Percentiles rank a stretch among this genome's conserved stretches.
Conservation (phyloP, 2,113 vertebrate genomes). For the Leiothrix lutea region DNA sequence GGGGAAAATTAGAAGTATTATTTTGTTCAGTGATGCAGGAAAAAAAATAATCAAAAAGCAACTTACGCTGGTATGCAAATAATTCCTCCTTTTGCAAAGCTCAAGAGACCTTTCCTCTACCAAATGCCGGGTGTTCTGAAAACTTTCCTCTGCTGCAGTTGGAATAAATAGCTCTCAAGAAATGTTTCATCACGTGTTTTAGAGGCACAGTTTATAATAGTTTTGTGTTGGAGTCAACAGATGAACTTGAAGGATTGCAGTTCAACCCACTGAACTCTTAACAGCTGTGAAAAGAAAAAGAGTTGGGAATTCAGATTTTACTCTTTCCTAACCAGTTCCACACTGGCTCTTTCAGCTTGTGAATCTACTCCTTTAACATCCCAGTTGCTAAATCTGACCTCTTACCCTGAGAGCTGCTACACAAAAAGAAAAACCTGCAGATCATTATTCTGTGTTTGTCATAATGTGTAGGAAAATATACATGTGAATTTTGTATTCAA, state of each 20-base stretch:
- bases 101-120: constrained; percentile 38
- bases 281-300: constrained; percentile 69
- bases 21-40: not conserved
- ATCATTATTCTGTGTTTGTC: not conserved
- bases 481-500: not conserved
- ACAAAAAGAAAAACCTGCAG: not conserved
- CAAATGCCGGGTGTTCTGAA: constrained; percentile 66
- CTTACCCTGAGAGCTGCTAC: not conserved
- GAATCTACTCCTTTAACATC: not conserved
- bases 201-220: constrained; percentile 78
- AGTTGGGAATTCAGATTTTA: constrained; percentile 17
- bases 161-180: constrained; percentile 79
- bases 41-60: not conserved
- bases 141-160: constrained; percentile 58
- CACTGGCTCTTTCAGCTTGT: not conserved
- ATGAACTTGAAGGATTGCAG: constrained; percentile 68
- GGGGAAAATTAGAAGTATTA: not conserved
- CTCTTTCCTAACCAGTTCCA: constrained; percentile 21
- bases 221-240: constrained; percentile 69
- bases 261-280: constrained; percentile 71
- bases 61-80: constrained; percentile 61
- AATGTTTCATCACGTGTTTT: constrained; percentile 78
- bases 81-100: constrained; percentile 24
- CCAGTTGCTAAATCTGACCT: not conserved
- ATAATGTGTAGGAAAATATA: not conserved